Evolutionary conservation across 2,113 vertebrate species (phyloP).

Genomic region (Sylvietta virens): DNA sequence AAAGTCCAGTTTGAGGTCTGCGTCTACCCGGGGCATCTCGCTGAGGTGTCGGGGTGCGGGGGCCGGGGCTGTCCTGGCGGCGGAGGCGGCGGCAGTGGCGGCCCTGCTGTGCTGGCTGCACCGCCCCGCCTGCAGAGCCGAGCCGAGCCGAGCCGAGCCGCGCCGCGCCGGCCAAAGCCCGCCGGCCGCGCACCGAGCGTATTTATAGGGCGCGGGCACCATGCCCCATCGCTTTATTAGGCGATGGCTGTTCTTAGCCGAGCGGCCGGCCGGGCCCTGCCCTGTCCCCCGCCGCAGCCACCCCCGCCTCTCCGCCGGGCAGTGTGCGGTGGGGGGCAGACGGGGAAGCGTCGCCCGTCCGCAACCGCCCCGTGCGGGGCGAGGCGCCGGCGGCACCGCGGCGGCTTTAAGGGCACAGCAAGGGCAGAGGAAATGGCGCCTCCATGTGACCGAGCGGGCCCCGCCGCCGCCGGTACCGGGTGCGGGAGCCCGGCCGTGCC

Average conservation of each 20-base stretch:
- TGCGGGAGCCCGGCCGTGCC: background rate
- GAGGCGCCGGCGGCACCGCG: background rate
- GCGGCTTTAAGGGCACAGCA: slow-evolving; percentile 18
- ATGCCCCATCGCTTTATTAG: slow-evolving; percentile 85
- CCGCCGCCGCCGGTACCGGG: background rate
- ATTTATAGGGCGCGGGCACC: slow-evolving; percentile 78
- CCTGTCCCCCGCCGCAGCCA: background rate
- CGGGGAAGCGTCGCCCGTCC: background rate
- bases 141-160: background rate
- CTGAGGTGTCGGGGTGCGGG: background rate
- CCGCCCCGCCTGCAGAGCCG: background rate
- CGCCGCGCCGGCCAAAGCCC: slow-evolving; percentile 73
- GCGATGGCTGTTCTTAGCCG: slow-evolving; percentile 55
- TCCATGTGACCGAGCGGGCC: background rate
- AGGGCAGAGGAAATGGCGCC: slow-evolving; percentile 40
- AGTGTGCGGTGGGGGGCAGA: background rate
- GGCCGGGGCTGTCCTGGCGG: background rate
- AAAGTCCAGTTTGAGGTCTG: slow-evolving; percentile 97
- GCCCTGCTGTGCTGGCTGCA: background rate
- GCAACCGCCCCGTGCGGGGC: background rate
- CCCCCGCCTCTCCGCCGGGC: background rate
- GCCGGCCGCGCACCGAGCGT: slow-evolving; percentile 65
- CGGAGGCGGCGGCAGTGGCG: background rate
- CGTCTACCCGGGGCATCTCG: slow-evolving; percentile 91
- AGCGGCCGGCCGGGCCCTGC: background rate